Percentiles rank a stretch among this genome's conserved stretches.
phyloP scores from a whole-genome alignment of 2,888 invertebrate species.

The Linnaemya vulpina region DNA sequence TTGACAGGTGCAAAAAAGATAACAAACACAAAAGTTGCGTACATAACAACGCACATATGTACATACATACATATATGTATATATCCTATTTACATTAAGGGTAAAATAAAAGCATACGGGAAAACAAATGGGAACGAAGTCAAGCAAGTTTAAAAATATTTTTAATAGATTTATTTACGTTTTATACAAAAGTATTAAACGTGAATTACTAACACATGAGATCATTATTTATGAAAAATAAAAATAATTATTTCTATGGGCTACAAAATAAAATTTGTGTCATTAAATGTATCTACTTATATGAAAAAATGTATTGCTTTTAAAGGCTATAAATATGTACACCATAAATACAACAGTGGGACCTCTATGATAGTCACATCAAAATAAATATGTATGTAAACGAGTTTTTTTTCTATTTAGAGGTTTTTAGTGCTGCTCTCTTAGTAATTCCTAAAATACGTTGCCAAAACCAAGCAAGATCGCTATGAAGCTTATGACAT shows the following conservation, averaged over 20 bases:
- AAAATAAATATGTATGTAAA: no score
- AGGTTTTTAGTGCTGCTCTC: no score
- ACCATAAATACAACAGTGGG: conserved; percentile 11
- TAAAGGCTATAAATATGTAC: not conserved
- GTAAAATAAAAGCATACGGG: not conserved
- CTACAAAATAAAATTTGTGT: conserved; percentile 24
- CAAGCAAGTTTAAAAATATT: not conserved
- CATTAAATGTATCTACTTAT: conserved; percentile 9
- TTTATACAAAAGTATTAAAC: conserved; percentile 21
- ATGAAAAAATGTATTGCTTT: conserved; percentile 23
- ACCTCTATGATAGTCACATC: not conserved
- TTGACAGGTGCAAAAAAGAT: conserved; percentile 76
- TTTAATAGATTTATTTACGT: conserved; percentile 15
- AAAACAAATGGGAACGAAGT: conserved; percentile 21
- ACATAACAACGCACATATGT: not conserved
- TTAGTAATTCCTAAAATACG: no score
- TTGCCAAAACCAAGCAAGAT: no score
- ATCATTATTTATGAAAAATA: conserved; percentile 45
- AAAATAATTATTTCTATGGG: conserved; percentile 24
- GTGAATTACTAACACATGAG: conserved; percentile 52
- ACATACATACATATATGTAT: not conserved
- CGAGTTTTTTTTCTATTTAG: no score
- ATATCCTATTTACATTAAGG: conserved; percentile 42
- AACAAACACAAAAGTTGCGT: conserved; percentile 19
- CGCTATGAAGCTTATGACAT: no score